Percentiles rank a stretch among this genome's conserved stretches.
These are phyloP conservation scores for Sebastes goodei DNA, from an alignment of 2,797 vertebrate species.

Conservation along the genomic window DNA sequence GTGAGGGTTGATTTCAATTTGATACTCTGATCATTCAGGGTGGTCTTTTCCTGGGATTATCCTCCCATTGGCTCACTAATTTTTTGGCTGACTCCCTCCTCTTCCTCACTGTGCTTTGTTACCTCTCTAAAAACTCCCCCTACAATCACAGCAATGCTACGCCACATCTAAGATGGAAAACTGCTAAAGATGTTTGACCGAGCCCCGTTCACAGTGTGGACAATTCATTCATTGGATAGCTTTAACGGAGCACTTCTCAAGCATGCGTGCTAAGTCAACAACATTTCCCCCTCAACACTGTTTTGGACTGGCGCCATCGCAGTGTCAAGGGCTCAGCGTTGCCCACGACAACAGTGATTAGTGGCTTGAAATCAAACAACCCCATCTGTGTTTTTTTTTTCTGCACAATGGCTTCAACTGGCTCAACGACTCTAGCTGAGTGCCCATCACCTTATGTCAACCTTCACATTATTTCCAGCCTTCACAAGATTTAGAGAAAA, in stretches of 20 bases:
- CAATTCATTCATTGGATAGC: conserved; percentile 8
- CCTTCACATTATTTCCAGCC: neutral
- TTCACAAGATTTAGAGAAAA: neutral
- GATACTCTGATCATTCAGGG: neutral
- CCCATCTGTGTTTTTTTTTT: conserved; percentile 17
- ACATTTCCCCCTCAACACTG: neutral
- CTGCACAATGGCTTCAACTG: neutral
- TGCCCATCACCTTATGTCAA: neutral
- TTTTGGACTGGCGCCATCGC: conserved; percentile 7
- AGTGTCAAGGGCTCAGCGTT: conserved; percentile 21
- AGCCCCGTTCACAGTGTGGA: neutral
- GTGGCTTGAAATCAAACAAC: conserved; percentile 41
- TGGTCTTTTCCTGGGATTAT: neutral
- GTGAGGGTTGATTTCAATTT: neutral
- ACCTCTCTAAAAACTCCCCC: neutral
- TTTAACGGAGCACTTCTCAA: conserved; percentile 20
- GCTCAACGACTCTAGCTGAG: conserved; percentile 2
- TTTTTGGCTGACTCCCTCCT: neutral
- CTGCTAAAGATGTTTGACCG: neutral
- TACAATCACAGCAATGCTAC: neutral
- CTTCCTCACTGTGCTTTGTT: neutral
- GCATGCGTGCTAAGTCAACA: conserved; percentile 27
- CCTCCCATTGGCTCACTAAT: neutral
- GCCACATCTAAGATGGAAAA: neutral
- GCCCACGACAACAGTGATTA: conserved; percentile 46